phyloP scores from a whole-genome alignment of 2,797 vertebrate genomes.

The Myiothlypis coronata region DNA sequence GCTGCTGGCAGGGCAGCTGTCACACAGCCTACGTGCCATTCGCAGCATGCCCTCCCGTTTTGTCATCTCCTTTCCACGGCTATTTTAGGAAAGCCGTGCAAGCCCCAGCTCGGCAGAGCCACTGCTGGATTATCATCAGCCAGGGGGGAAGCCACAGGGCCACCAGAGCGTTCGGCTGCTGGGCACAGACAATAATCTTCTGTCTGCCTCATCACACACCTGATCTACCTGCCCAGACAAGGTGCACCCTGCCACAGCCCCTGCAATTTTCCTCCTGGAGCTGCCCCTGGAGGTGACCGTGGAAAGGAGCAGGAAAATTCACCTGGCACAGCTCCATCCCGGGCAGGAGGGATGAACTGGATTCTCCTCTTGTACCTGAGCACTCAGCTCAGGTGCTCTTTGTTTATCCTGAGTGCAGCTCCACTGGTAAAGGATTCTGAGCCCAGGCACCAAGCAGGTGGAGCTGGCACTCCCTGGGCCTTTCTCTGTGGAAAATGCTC shows the following conservation, averaged over 20 bases:
- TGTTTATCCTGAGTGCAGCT: background rate
- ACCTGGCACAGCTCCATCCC: background rate
- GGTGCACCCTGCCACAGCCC: rapidly evolving
- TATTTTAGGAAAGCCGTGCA: background rate
- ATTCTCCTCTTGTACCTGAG: background rate
- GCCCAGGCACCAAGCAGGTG: rapidly evolving
- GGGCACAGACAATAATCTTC: background rate
- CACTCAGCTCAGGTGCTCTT: background rate
- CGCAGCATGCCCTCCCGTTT: rapidly evolving
- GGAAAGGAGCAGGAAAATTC: background rate
- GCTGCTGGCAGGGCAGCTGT: background rate
- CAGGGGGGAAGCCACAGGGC: background rate
- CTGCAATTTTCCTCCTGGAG: background rate
- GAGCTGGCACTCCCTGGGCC: background rate
- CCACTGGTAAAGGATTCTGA: background rate
- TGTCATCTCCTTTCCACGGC: background rate
- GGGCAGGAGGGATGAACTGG: background rate
- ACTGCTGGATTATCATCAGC: rapidly evolving
- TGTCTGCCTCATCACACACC: background rate
- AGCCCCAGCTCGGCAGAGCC: background rate
- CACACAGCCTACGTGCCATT: background rate
- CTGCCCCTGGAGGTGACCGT: rapidly evolving
- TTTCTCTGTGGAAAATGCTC: background rate
- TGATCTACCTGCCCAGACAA: background rate
- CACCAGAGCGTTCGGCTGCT: background rate